phyloP scores from a whole-genome alignment of 2,113 vertebrate species.

The Cololabis saira region DNA sequence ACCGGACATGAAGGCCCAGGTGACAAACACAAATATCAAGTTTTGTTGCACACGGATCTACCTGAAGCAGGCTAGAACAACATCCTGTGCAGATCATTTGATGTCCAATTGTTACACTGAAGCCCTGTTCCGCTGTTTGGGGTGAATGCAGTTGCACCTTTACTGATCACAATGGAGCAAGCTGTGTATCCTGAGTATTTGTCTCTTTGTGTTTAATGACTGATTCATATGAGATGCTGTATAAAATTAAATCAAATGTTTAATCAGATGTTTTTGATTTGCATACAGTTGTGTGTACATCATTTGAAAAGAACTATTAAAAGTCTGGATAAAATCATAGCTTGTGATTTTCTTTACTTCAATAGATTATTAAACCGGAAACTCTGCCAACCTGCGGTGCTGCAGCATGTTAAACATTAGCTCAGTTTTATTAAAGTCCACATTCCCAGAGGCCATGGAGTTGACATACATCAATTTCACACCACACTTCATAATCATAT shows the following conservation, averaged over 20 bases:
- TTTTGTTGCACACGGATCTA: constrained; percentile 19
- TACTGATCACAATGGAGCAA: constrained; percentile 22
- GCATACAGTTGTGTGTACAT: constrained; percentile 61
- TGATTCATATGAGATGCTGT: constrained; percentile 52
- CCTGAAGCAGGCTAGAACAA: constrained; percentile 13
- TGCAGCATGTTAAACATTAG: neutral
- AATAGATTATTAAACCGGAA: neutral
- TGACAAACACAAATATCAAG: constrained; percentile 28
- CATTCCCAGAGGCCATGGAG: neutral
- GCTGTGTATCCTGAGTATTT: constrained; percentile 40
- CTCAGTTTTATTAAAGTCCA: no score
- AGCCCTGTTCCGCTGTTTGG: constrained; percentile 36
- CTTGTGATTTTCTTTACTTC: neutral
- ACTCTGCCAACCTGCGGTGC: neutral
- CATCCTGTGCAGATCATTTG: neutral
- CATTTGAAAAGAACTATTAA: constrained; percentile 71
- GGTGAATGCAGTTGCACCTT: constrained; percentile 30
- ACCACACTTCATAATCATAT: constrained; percentile 11
- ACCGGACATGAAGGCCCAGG: constrained; percentile 58
- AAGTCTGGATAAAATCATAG: constrained; percentile 61
- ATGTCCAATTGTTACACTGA: constrained; percentile 24
- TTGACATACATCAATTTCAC: neutral
- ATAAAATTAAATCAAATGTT: constrained; percentile 33
- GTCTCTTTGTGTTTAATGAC: constrained; percentile 36
- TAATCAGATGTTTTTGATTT: constrained; percentile 64